Conservation (phyloP, 2,797 vertebrate species). For the Typhlichthys subterraneus region DNA sequence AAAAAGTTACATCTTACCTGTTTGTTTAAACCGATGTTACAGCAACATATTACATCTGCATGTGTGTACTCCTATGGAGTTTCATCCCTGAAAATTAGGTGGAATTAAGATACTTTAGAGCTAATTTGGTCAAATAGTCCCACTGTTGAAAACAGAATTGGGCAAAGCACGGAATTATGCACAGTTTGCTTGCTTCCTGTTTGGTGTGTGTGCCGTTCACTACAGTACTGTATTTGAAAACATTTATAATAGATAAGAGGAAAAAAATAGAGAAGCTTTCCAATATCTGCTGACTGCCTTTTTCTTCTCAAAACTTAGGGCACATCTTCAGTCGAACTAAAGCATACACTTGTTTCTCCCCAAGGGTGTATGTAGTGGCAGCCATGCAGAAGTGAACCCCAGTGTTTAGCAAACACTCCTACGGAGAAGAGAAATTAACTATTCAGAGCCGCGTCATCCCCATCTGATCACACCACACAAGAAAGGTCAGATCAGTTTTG, state of each 20-base stretch:
- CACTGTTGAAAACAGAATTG: slow-evolving; percentile 15
- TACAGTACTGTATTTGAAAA: slow-evolving; percentile 9
- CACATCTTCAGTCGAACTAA: slow-evolving; percentile 72
- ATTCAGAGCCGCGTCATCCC: slow-evolving; percentile 80
- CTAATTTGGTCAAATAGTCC: slow-evolving; percentile 27
- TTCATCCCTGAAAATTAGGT: slow-evolving; percentile 6
- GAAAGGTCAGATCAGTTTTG: slow-evolving; percentile 76
- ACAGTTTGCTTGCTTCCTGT: slow-evolving; percentile 38
- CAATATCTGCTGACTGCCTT: slow-evolving; percentile 60
- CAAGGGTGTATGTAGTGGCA: slow-evolving; percentile 75
- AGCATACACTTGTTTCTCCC: slow-evolving; percentile 73
- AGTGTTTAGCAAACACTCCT: slow-evolving; percentile 85
- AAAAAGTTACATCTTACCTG: slow-evolving; percentile 13
- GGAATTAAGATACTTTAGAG: slow-evolving; percentile 13
- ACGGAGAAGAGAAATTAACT: slow-evolving; percentile 84
- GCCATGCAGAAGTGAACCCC: slow-evolving; percentile 84
- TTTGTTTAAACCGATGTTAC: background rate
- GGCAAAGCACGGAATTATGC: slow-evolving; percentile 24
- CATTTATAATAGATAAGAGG: slow-evolving; percentile 15
- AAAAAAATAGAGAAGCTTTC: slow-evolving; percentile 31
- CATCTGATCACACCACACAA: slow-evolving; percentile 79
- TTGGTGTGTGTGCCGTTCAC: slow-evolving; percentile 24
- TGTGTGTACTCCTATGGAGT: background rate
- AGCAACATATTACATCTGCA: too few relatives aligned
- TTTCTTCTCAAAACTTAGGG: slow-evolving; percentile 61